Evolutionary conservation across 2,888 invertebrate genomes (phyloP).

Genomic region (Bellardia bayeri): DNA sequence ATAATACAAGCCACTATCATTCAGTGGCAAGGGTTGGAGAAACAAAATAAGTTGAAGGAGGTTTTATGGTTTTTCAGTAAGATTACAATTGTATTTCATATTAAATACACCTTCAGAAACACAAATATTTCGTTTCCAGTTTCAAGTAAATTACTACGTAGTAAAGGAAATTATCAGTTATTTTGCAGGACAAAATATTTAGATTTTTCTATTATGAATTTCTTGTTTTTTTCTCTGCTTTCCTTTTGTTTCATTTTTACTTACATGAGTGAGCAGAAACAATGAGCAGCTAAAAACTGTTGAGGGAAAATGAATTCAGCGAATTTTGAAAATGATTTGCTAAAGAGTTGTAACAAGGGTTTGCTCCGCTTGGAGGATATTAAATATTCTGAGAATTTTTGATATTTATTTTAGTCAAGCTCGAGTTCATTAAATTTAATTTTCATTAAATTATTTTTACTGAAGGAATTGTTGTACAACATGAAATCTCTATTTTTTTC

Average conservation of each 20-base stretch:
- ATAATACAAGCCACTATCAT: background rate
- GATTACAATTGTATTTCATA: background rate
- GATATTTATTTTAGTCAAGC: no score
- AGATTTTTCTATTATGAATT: background rate
- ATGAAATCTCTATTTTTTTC: no score
- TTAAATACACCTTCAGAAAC: background rate
- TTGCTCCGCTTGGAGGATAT: background rate
- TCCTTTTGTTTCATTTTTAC: background rate
- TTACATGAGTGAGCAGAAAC: background rate
- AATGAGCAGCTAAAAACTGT: conserved; percentile 4
- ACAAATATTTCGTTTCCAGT: background rate
- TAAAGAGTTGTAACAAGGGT: background rate
- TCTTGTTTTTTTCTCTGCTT: background rate
- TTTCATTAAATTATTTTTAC: no score
- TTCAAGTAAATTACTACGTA: no score
- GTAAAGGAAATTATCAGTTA: background rate
- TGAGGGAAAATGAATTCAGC: no score
- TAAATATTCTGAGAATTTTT: background rate
- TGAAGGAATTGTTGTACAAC: no score
- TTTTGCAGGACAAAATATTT: conserved; percentile 1
- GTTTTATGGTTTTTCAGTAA: background rate
- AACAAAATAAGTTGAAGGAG: background rate
- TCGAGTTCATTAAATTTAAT: no score
- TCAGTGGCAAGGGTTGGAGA: background rate
- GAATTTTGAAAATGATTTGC: background rate